These are phyloP conservation scores for Troides aeacus DNA, from an alignment of 2,888 invertebrate genomes.

Conservation along the genomic window DNA sequence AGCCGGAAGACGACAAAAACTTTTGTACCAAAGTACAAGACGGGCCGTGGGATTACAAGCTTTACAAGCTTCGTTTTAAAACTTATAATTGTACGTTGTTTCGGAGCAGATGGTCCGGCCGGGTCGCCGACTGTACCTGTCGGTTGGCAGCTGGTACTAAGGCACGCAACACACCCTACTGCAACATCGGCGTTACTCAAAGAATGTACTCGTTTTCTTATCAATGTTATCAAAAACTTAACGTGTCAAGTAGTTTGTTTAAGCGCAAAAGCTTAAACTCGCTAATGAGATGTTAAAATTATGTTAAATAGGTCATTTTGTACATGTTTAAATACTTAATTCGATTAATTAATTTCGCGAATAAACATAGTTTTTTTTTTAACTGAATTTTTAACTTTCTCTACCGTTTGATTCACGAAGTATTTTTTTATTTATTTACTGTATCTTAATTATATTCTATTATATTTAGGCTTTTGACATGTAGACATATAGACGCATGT, in stretches of 20 bases:
- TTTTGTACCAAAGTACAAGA: constrained; percentile 38
- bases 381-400: background rate
- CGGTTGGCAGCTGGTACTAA: constrained; percentile 53
- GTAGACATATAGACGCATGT: no score
- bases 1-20: constrained; percentile 45
- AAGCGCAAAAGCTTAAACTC: constrained; percentile 4
- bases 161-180: constrained; percentile 38
- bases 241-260: constrained; percentile 17
- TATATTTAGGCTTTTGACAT: no score
- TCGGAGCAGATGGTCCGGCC: constrained; percentile 27
- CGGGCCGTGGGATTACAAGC: constrained; percentile 25
- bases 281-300: background rate
- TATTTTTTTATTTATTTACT: background rate
- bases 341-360: background rate
- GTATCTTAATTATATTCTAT: background rate
- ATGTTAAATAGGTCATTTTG: background rate
- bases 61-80: constrained; percentile 27
- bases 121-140: constrained; percentile 35
- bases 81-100: constrained; percentile 28
- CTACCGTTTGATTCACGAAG: background rate
- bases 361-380: background rate
- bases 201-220: constrained; percentile 11
- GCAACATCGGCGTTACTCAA: constrained; percentile 16
- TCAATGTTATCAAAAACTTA: constrained; percentile 17
- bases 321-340: background rate